phyloP scores from a whole-genome alignment of 2,888 invertebrate genomes.

The Thysanoteuthis rhombus region DNA sequence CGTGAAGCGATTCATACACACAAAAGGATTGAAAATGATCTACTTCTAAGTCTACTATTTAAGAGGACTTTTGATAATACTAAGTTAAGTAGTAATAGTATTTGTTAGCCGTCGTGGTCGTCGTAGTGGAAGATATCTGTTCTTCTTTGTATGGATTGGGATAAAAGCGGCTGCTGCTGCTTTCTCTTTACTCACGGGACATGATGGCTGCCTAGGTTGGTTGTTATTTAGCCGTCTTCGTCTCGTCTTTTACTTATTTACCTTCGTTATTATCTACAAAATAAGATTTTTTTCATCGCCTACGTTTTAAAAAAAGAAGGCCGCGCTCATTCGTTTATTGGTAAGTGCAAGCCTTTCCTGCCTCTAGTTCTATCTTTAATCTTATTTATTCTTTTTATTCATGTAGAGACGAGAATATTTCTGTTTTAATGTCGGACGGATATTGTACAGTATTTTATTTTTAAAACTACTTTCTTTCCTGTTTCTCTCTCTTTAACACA shows the following conservation, averaged over 20 bases:
- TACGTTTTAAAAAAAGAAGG: background rate
- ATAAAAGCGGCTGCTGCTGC: background rate
- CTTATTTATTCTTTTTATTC: background rate
- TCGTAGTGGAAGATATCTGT: too few species aligned
- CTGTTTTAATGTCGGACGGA: background rate
- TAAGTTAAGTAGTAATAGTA: background rate
- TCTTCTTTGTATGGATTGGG: slow-evolving; percentile 12
- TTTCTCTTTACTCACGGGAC: background rate
- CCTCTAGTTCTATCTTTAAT: background rate
- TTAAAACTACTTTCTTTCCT: background rate
- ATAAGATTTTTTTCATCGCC: background rate
- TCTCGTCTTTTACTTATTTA: too few species aligned
- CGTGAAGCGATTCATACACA: too few species aligned
- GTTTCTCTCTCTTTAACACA: background rate
- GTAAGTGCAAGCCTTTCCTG: background rate
- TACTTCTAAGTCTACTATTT: background rate
- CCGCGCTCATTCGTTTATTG: background rate
- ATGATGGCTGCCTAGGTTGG: background rate
- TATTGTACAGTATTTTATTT: too few species aligned
- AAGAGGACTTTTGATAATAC: too few species aligned
- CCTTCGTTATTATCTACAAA: background rate
- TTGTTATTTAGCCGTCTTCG: too few species aligned
- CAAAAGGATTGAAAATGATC: too few species aligned
- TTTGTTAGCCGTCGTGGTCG: background rate
- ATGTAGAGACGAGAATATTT: background rate